Conservation (phyloP, 2,797 vertebrate genomes). For the Protonibea diacanthus region DNA sequence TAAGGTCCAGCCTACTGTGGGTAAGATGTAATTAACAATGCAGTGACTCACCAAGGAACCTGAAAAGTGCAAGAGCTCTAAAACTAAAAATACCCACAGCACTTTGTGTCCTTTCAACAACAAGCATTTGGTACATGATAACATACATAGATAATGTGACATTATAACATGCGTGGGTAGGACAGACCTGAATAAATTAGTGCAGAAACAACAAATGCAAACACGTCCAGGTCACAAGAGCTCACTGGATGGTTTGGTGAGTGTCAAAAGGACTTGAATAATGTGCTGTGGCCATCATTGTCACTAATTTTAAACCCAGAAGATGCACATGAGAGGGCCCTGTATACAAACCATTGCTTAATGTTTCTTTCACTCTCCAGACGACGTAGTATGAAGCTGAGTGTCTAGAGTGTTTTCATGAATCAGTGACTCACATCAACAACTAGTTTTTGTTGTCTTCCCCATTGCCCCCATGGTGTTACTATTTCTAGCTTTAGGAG, state of each 20-base stretch:
- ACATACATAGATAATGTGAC: neutral
- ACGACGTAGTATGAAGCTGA: neutral
- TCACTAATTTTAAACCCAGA: neutral
- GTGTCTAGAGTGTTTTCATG: neutral
- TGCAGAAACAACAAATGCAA: neutral
- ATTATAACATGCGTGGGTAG: no score
- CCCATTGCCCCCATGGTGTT: neutral
- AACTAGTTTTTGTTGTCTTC: neutral
- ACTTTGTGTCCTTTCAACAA: neutral
- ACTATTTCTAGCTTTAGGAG: neutral
- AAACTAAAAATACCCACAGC: neutral
- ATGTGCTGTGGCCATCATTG: neutral
- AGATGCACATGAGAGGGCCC: neutral
- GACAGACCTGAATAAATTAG: slow-evolving; percentile 2
- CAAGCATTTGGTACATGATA: neutral
- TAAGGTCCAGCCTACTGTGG: slow-evolving; percentile 56
- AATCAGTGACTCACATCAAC: neutral
- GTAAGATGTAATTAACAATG: slow-evolving; percentile 56
- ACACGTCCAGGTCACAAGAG: neutral
- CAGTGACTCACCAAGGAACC: neutral
- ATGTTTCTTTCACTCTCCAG: neutral
- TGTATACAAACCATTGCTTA: neutral
- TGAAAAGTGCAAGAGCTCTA: neutral
- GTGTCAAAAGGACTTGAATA: neutral
- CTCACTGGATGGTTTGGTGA: neutral